phyloP scores from a whole-genome alignment of 2,797 vertebrate genomes.

The Silurus lanzhouensis region DNA sequence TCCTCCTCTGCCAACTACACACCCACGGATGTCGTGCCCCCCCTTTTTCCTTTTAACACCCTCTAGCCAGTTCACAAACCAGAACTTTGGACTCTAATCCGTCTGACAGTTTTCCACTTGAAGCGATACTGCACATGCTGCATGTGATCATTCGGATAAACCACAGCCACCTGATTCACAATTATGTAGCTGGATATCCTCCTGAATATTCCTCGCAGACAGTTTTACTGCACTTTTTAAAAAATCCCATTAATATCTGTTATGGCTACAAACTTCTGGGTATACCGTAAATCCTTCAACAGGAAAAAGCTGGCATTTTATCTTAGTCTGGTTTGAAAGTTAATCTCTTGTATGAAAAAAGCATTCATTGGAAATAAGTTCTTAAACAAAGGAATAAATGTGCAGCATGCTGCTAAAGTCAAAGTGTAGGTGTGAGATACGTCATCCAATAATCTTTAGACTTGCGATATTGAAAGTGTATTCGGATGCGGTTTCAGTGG shows the following conservation, averaged over 20 bases:
- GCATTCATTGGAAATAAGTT: neutral
- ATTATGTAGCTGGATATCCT: neutral
- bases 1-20: slow-evolving; percentile 21
- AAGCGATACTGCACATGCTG: neutral
- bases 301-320: neutral
- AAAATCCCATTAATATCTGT: no score
- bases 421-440: neutral
- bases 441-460: neutral
- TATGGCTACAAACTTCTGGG: neutral
- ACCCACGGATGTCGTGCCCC: slow-evolving; percentile 39
- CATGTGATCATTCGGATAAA: neutral
- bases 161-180: neutral
- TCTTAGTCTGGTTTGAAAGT: neutral
- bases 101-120: neutral
- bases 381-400: neutral
- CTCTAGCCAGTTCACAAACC: slow-evolving; percentile 40
- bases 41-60: slow-evolving; percentile 40
- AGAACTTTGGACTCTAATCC: slow-evolving; percentile 36
- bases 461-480: neutral
- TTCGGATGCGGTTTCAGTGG: neutral
- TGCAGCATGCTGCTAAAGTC: neutral
- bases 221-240: neutral
- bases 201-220: neutral
- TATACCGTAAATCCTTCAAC: neutral
- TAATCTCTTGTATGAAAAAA: neutral